Evolutionary conservation across 2,888 invertebrate species (phyloP).

Genomic region (Spisula solida): DNA sequence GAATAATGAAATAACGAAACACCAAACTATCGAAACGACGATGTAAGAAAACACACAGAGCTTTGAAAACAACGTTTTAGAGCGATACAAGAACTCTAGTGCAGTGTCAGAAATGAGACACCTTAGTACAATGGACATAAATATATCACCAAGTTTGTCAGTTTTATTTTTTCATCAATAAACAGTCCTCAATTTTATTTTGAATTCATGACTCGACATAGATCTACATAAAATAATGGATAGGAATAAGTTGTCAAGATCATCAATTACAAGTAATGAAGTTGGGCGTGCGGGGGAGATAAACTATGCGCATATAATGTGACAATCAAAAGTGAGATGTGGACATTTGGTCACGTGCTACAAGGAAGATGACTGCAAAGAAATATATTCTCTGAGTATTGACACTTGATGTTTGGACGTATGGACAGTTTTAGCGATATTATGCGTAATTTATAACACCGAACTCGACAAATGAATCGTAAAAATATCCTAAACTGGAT

Average conservation of each 20-base stretch:
- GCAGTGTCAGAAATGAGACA: no score
- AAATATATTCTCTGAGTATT: not conserved
- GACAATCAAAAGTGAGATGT: not conserved
- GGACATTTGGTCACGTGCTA: not conserved
- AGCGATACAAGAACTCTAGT: no score
- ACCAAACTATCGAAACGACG: no score
- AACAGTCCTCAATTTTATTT: not conserved
- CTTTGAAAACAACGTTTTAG: no score
- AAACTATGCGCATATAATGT: not conserved
- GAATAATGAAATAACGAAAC: no score
- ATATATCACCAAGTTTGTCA: not conserved
- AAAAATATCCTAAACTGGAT: not conserved
- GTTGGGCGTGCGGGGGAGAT: constrained; percentile 17
- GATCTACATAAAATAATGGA: not conserved
- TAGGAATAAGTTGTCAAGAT: not conserved
- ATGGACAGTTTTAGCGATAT: not conserved
- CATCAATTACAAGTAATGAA: not conserved
- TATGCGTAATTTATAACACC: not conserved
- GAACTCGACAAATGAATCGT: not conserved
- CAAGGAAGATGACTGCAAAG: not conserved
- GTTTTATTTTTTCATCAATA: not conserved
- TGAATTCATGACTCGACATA: not conserved
- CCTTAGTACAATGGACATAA: not conserved
- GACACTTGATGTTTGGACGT: not conserved
- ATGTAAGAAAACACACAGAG: no score